These are phyloP conservation scores for Ctenoplectra terminalis DNA, from an alignment of 1,140 invertebrate genomes.

Conservation along the genomic window DNA sequence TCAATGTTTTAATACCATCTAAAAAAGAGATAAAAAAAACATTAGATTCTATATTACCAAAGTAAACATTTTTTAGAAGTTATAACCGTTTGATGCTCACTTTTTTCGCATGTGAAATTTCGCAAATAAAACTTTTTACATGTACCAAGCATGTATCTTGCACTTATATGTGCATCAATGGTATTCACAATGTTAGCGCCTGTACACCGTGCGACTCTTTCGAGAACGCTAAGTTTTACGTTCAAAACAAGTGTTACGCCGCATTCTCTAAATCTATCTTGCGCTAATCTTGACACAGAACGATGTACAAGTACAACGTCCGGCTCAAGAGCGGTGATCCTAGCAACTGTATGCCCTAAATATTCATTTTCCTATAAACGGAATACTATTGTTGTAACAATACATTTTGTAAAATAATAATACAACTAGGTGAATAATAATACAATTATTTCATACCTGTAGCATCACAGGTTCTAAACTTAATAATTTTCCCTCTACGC, in stretches of 20 bases:
- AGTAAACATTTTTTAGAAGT: background rate
- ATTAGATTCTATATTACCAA: background rate
- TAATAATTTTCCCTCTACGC: conserved; percentile 94
- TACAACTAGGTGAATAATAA: background rate
- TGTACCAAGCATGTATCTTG: conserved; percentile 91
- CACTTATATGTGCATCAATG: conserved; percentile 93
- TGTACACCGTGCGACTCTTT: conserved; percentile 91
- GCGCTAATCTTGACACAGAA: conserved; percentile 93
- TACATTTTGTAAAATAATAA: no score
- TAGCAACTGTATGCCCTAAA: conserved; percentile 92
- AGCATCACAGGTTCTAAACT: conserved; percentile 95
- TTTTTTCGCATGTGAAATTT: conserved; percentile 85
- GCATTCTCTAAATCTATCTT: conserved; percentile 91
- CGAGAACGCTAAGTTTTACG: conserved; percentile 93
- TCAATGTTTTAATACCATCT: conserved; percentile 91
- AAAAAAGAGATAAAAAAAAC: conserved; percentile 60
- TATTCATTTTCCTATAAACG: conserved; percentile 92
- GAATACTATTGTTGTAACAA: background rate
- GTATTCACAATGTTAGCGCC: conserved; percentile 94
- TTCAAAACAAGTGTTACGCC: conserved; percentile 94
- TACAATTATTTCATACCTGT: conserved; percentile 87
- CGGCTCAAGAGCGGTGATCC: conserved; percentile 93
- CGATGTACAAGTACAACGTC: conserved; percentile 95
- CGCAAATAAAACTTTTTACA: conserved; percentile 94
- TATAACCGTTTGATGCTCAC: conserved; percentile 67